Conservation (phyloP, 2,113 vertebrate species). For the Isurus oxyrinchus region DNA sequence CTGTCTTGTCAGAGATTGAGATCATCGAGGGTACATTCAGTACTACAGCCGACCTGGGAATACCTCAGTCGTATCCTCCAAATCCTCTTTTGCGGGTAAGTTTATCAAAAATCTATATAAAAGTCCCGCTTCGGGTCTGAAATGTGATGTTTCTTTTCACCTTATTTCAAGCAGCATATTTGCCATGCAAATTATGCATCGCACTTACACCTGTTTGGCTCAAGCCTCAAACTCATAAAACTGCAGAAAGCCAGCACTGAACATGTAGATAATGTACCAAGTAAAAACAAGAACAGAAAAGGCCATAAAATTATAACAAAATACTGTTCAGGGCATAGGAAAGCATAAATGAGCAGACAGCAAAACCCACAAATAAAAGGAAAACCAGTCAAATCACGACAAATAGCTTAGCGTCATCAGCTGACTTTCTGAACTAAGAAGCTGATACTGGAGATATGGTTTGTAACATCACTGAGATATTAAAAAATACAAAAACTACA, state of each 20-base stretch:
- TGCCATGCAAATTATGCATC: background rate
- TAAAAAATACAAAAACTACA: background rate
- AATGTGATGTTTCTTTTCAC: background rate
- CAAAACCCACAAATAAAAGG: background rate
- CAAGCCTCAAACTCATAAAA: background rate
- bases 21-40: background rate
- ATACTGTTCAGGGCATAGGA: background rate
- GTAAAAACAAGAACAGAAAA: background rate
- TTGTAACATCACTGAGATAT: background rate
- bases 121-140: background rate
- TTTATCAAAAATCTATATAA: background rate
- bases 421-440: background rate
- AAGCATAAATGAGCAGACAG: background rate
- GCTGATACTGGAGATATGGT: background rate
- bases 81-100: background rate
- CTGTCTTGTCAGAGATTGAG: background rate
- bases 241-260: background rate
- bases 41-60: background rate
- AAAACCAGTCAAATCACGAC: no score
- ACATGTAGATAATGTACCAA: background rate
- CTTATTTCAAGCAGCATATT: background rate
- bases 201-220: background rate
- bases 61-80: background rate
- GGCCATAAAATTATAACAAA: background rate
- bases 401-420: background rate